A percentile compares a stretch with the other conserved stretches of the same genome.
phyloP scores from a whole-genome alignment of 2,797 vertebrate genomes.

The Gymnocypris eckloni region DNA sequence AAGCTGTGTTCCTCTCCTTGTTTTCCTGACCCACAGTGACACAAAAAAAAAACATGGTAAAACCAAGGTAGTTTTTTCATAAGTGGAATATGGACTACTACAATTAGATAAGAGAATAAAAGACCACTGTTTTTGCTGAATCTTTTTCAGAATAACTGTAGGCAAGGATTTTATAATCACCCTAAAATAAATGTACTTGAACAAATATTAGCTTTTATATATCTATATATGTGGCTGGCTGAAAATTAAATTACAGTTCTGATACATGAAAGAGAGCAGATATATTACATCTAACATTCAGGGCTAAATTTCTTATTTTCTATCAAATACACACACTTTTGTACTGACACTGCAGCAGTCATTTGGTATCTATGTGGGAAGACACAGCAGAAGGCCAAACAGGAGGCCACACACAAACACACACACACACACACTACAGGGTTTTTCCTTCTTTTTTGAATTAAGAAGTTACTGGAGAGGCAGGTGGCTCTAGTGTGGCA shows the following conservation, averaged over 20 bases:
- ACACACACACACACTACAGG: conserved; percentile 16
- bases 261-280: background rate
- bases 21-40: background rate
- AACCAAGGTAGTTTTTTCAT: background rate
- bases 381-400: conserved; percentile 49
- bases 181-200: background rate
- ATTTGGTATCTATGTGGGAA: conserved; percentile 57
- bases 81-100: background rate
- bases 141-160: background rate
- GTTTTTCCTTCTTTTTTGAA: conserved; percentile 40
- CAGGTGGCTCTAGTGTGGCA: conserved; percentile 53
- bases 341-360: conserved; percentile 53
- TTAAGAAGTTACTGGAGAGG: conserved; percentile 58
- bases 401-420: conserved; percentile 45
- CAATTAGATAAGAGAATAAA: background rate
- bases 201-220: background rate
- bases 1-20: background rate
- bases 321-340: conserved; percentile 48
- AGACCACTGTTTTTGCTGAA: background rate
- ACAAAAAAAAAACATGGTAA: background rate
- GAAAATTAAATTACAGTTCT: background rate
- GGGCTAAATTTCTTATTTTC: conserved; percentile 6
- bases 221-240: background rate
- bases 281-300: conserved; percentile 4
- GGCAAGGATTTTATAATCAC: background rate